These are phyloP conservation scores for Dinomys branickii DNA, from an alignment of 2,113 vertebrate species.

Conservation along the genomic window DNA sequence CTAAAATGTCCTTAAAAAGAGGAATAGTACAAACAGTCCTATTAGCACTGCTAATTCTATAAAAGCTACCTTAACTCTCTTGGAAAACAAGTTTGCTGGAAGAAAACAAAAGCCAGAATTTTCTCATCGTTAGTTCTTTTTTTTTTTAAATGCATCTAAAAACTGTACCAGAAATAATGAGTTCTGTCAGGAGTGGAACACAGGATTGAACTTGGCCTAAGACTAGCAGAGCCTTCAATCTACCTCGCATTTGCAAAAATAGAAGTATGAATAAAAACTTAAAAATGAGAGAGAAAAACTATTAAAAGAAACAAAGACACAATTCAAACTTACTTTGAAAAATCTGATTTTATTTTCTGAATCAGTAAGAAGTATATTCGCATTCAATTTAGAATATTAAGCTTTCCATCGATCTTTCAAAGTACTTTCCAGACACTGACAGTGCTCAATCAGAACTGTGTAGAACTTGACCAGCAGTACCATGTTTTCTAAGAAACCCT, in stretches of 20 bases:
- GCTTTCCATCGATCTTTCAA: constrained; percentile 83
- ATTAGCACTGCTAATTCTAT: neutral
- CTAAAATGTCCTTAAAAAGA: neutral
- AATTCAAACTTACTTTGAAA: constrained; percentile 83
- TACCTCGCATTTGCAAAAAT: constrained; percentile 39
- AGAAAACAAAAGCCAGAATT: neutral
- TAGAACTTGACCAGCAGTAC: constrained; percentile 81
- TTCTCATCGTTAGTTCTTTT: neutral
- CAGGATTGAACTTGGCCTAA: neutral
- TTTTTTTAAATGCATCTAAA: neutral
- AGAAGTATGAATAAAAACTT: constrained; percentile 68
- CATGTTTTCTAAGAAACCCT: constrained; percentile 76
- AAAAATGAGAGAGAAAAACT: constrained; percentile 66
- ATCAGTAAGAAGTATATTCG: constrained; percentile 84
- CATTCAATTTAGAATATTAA: constrained; percentile 82
- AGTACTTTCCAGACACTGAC: constrained; percentile 78
- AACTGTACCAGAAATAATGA: constrained; percentile 47
- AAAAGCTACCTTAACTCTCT: neutral
- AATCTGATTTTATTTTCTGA: constrained; percentile 87
- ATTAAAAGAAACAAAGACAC: constrained; percentile 80
- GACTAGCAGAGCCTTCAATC: constrained; percentile 62
- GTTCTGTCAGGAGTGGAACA: neutral
- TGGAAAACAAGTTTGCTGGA: neutral
- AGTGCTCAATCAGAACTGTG: constrained; percentile 83
- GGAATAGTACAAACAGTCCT: neutral